These are phyloP conservation scores for Drosophila gunungcola DNA, from an alignment of 1,140 invertebrate species.

Conservation along the genomic window DNA sequence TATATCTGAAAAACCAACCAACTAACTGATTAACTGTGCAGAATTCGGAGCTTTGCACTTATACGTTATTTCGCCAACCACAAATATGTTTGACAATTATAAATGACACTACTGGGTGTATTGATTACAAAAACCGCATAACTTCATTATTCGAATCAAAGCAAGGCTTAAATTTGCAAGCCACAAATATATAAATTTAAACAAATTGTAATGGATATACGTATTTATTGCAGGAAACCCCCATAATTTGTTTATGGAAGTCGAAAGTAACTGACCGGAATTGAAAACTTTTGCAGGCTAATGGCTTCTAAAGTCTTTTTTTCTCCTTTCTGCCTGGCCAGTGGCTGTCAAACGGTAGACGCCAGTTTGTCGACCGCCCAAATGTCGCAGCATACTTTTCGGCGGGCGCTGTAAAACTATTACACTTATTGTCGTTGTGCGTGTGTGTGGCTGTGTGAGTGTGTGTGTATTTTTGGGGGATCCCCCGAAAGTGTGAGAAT, in stretches of 20 bases:
- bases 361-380: conserved; percentile 63
- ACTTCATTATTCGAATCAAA: background rate
- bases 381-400: conserved; percentile 76
- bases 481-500: conserved; percentile 14
- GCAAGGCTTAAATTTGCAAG: background rate
- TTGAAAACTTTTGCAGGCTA: conserved; percentile 30
- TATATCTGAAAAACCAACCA: background rate
- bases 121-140: background rate
- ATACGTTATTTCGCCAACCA: background rate
- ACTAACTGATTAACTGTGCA: background rate
- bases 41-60: background rate
- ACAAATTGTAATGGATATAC: background rate
- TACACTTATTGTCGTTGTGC: conserved; percentile 40
- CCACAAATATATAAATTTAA: background rate
- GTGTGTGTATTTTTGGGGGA: conserved; percentile 12
- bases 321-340: conserved; percentile 8
- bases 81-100: background rate
- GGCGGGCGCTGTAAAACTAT: conserved; percentile 74
- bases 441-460: conserved; percentile 6
- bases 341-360: conserved; percentile 65
- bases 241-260: conserved; percentile 1
- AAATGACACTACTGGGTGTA: background rate
- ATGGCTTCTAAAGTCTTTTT: conserved; percentile 15
- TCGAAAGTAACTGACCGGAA: conserved; percentile 25
- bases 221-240: background rate